These are phyloP conservation scores for Isurus oxyrinchus DNA, from an alignment of 2,113 vertebrate genomes.

Conservation along the genomic window DNA sequence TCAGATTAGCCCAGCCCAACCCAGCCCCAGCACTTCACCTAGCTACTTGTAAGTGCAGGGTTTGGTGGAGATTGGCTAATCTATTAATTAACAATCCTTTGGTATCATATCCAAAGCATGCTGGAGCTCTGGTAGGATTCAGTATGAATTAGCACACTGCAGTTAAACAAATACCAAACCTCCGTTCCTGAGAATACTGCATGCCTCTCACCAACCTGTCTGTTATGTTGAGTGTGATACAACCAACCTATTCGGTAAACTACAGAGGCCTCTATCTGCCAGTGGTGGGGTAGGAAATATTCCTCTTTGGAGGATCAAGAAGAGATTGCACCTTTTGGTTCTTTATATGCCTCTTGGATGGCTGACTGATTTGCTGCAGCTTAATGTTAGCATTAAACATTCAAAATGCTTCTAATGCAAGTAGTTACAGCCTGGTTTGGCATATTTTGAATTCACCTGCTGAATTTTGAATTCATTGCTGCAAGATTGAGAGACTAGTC, in stretches of 20 bases:
- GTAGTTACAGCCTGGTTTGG: not conserved
- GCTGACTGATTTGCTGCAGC: not conserved
- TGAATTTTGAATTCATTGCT: not conserved
- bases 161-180: not conserved
- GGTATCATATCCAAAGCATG: not conserved
- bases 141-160: not conserved
- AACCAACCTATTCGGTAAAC: not conserved
- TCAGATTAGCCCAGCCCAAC: not conserved
- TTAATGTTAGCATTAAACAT: not conserved
- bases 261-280: not conserved
- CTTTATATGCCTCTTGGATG: not conserved
- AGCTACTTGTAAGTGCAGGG: not conserved
- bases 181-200: not conserved
- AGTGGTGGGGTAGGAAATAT: not conserved
- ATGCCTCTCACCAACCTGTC: not conserved
- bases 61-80: not conserved
- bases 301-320: not conserved
- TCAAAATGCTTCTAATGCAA: not conserved
- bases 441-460: not conserved
- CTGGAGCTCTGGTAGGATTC: not conserved
- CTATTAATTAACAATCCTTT: not conserved
- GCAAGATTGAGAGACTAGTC: not conserved
- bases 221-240: not conserved
- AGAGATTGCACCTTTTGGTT: too few species aligned
- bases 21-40: not conserved